A percentile compares a stretch with the other conserved stretches of the same genome.
These are phyloP conservation scores for Clavelina lepadiformis DNA, from an alignment of 23 tunicate species.

Conservation along the genomic window DNA sequence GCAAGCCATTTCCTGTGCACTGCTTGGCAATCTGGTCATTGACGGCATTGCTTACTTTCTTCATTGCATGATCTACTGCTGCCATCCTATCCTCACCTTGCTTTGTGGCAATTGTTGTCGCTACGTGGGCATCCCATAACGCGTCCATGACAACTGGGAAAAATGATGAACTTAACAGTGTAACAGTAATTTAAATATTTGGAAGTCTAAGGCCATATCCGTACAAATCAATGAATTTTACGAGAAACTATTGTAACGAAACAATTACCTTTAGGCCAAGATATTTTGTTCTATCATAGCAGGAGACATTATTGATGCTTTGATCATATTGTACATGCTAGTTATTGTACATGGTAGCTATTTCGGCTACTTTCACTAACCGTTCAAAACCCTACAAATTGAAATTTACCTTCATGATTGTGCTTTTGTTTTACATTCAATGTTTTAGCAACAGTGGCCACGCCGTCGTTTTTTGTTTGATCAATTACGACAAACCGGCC, in stretches of 20 bases:
- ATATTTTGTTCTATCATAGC: too few species aligned
- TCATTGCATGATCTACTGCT: slow-evolving; percentile 77
- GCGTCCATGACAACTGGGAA: slow-evolving; percentile 33
- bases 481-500: slow-evolving; percentile 36
- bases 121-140: slow-evolving; percentile 66
- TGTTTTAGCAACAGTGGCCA: slow-evolving; percentile 42
- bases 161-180: not conserved
- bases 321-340: too few species aligned
- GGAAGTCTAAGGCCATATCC: too few species aligned
- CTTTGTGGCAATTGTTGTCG: slow-evolving; percentile 11
- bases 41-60: slow-evolving; percentile 47
- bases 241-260: too few species aligned
- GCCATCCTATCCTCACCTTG: slow-evolving; percentile 47
- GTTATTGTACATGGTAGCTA: too few species aligned
- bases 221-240: too few species aligned
- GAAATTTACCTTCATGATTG: slow-evolving; percentile 46
- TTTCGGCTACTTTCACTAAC: too few species aligned
- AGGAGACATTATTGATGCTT: too few species aligned
- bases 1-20: slow-evolving; percentile 73
- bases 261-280: too few species aligned
- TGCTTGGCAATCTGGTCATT: slow-evolving; percentile 55
- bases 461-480: slow-evolving; percentile 28
- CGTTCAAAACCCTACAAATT: too few species aligned
- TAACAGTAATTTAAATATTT: too few species aligned
- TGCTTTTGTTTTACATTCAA: slow-evolving; percentile 19